Evolutionary conservation across 1,140 invertebrate genomes (phyloP), one percentile per base, ranked within the genome.

Genomic region (Drosophila grimshawi): DNA sequence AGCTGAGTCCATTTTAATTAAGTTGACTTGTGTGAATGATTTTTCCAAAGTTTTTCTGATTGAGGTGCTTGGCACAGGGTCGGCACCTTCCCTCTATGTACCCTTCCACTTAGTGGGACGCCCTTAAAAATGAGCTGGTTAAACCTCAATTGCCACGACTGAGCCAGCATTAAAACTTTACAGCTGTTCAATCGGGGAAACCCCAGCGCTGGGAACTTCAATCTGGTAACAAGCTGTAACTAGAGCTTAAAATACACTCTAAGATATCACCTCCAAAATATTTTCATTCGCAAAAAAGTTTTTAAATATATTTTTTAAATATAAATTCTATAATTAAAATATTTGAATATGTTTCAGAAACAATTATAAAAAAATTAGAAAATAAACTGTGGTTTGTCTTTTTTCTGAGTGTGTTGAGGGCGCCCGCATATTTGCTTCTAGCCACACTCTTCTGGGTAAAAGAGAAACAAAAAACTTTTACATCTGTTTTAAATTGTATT

Each of bases 1-100:
- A 60, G 45, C 53, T 35, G 49, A 63, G 69, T 48, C 52, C 48
- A 67, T 70, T 81, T 72, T 70, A 81, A 81, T 86, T 86, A 81
- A 86, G 72, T 79, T 71, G 61, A 60, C 53, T 59, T 62, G 39
- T 71, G 60, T 82, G 64, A 70, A 74, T 73, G 52, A 43, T 65
- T 59, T 71, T 57, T 10, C 45, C 49, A 65, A 79, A 83, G 72
- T 43, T 60, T 73, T 80, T 83, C 61, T 49, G n/a, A 51, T 63
- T 66, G 37, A 59, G 55, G 11, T 3, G 59, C 6, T 33, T n/a
- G 33, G 33, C 53, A 2, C 8, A 27, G 29, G 5, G 45, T 11
- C 37, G 33, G 33, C 33, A 33, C 4, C 33, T 33, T 4, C 33
- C 33, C 33, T 2, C 0, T 19, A 19, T 19, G 19, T 5, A 4